Conservation (phyloP, 2,113 vertebrate genomes). For the Sphyrna mokarran region DNA sequence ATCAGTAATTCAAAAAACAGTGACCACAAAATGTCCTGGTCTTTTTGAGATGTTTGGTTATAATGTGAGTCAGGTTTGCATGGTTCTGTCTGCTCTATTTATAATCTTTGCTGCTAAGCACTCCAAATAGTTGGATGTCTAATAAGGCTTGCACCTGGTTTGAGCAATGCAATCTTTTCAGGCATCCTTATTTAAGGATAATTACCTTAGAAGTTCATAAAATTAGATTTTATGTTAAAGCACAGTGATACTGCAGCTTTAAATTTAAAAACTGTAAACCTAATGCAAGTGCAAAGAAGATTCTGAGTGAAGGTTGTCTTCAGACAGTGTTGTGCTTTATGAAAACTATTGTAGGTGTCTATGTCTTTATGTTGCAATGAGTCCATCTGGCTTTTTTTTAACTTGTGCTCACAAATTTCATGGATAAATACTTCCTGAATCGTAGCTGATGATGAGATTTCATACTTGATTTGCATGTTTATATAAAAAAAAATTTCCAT, state of each 20-base stretch:
- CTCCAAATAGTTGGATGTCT: background rate
- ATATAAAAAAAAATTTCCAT: background rate
- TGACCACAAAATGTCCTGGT: background rate
- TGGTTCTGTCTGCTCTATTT: background rate
- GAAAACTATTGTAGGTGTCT: background rate
- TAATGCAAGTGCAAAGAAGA: background rate
- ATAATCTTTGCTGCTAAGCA: conserved; percentile 28
- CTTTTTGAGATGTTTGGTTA: background rate
- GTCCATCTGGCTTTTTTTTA: background rate
- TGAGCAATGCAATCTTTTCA: conserved; percentile 6
- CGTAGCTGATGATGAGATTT: background rate
- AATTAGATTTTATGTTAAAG: background rate
- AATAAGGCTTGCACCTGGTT: background rate
- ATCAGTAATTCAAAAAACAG: background rate
- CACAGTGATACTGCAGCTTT: conserved; percentile 9
- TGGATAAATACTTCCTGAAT: background rate
- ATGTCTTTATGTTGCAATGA: background rate
- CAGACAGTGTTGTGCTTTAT: background rate
- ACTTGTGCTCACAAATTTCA: conserved; percentile 1
- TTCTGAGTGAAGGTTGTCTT: background rate
- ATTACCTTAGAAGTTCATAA: background rate
- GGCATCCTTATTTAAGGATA: background rate
- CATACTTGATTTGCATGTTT: background rate
- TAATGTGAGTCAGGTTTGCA: background rate
- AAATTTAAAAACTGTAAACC: conserved; percentile 18